Evolutionary conservation across 1,140 invertebrate species (phyloP).

Genomic region (Drosophila mayri): DNA sequence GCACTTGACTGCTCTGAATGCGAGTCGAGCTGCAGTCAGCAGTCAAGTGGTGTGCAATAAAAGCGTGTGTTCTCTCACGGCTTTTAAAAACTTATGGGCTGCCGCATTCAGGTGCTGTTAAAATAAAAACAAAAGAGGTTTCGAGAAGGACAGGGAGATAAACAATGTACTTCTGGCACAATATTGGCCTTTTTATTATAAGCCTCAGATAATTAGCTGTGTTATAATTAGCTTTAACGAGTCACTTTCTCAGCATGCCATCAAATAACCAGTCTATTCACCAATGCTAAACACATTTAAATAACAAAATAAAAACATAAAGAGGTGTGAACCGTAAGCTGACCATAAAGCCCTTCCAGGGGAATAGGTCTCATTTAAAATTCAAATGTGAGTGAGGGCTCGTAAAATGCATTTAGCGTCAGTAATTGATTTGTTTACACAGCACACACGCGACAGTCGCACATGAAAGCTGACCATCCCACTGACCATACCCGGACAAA

Average conservation of each 20-base stretch:
- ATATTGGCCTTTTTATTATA: not conserved
- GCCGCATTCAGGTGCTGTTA: conserved; percentile 41
- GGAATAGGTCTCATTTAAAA: conserved; percentile 67
- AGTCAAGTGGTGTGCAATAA: conserved; percentile 60
- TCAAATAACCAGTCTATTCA: conserved; percentile 31
- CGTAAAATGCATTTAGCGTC: conserved; percentile 70
- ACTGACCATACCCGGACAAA: conserved; percentile 11
- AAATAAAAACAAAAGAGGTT: conserved; percentile 10
- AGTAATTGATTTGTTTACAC: conserved; percentile 79
- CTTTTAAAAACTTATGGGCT: conserved; percentile 16
- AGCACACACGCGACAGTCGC: conserved; percentile 58
- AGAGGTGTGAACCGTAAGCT: conserved; percentile 63
- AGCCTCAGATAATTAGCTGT: not conserved
- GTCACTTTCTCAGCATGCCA: conserved; percentile 20
- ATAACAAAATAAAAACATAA: conserved; percentile 59
- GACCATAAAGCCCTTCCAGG: conserved; percentile 42
- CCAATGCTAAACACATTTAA: conserved; percentile 56
- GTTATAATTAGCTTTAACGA: conserved; percentile 26
- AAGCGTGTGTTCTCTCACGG: conserved; percentile 24
- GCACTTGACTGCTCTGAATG: conserved; percentile 68
- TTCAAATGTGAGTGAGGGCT: conserved; percentile 67
- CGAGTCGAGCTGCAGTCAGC: conserved; percentile 58
- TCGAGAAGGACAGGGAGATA: conserved; percentile 18
- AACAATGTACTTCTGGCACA: conserved; percentile 21
- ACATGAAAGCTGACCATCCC: conserved; percentile 46